Evolutionary conservation across 2,888 invertebrate species (phyloP).

Genomic region (Ganaspis brasiliensis): DNA sequence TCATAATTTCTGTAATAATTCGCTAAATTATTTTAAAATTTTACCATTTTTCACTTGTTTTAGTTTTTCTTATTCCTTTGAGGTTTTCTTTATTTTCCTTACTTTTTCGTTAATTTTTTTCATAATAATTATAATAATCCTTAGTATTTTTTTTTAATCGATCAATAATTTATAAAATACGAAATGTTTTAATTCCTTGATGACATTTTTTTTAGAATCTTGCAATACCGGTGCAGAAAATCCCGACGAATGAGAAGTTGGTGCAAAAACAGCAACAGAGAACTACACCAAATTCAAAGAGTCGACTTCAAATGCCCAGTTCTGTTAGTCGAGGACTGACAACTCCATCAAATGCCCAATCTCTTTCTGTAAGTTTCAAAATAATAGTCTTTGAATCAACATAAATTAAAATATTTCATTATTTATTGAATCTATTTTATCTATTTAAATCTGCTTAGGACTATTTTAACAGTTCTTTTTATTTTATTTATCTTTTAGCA

Average conservation of each 20-base stretch:
- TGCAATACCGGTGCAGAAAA: constrained; percentile 56
- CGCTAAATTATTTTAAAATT: too few relatives aligned
- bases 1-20: too few relatives aligned
- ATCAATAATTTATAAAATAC: not conserved
- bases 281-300: constrained; percentile 73
- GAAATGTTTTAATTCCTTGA: not conserved
- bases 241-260: constrained; percentile 62
- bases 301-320: constrained; percentile 67
- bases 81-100: too few relatives aligned
- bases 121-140: too few relatives aligned
- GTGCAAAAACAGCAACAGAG: constrained; percentile 63
- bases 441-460: not conserved
- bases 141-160: not conserved
- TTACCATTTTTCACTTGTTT: too few relatives aligned
- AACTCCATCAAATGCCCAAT: constrained; percentile 69
- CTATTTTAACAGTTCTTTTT: too few relatives aligned
- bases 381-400: not conserved
- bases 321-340: constrained; percentile 70
- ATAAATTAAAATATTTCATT: not conserved
- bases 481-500: constrained; percentile 62
- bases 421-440: not conserved
- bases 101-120: too few relatives aligned
- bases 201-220: constrained; percentile 67
- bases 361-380: constrained; percentile 59
- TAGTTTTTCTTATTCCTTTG: too few relatives aligned